phyloP scores from a whole-genome alignment of 1,140 invertebrate species.

The Drosophila mayri region DNA sequence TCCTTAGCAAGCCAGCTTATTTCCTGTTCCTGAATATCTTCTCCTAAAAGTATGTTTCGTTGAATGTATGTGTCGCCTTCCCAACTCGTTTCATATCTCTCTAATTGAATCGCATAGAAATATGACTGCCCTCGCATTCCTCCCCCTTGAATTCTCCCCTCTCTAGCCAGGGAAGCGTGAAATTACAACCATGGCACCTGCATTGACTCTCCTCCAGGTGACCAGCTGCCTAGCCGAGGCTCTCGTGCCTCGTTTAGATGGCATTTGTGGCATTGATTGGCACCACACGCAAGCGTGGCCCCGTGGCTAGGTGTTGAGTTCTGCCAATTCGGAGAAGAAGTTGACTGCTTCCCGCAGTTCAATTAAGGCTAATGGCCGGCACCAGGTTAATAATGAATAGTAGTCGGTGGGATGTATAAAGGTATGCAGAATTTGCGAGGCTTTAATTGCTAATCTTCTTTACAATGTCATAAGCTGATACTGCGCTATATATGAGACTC shows the following conservation, averaged over 20 bases:
- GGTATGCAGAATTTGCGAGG: slow-evolving; percentile 24
- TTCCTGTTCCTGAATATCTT: neutral
- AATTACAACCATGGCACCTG: slow-evolving; percentile 47
- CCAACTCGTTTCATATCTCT: slow-evolving; percentile 18
- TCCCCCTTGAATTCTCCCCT: slow-evolving; percentile 3
- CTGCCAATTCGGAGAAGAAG: slow-evolving; percentile 37
- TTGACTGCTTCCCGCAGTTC: slow-evolving; percentile 22
- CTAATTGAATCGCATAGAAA: slow-evolving; percentile 39
- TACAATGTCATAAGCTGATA: slow-evolving; percentile 34
- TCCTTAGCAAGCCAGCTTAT: too few relatives aligned
- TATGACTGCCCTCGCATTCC: slow-evolving; percentile 7
- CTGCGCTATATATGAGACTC: slow-evolving; percentile 1
- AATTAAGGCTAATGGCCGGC: slow-evolving; percentile 48
- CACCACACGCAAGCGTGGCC: slow-evolving; percentile 42
- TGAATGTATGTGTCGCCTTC: neutral
- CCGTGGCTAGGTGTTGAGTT: slow-evolving; percentile 49
- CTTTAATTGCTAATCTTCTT: slow-evolving; percentile 56
- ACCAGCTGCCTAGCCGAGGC: slow-evolving; percentile 16
- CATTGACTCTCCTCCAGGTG: slow-evolving; percentile 20
- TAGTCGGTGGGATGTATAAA: slow-evolving; percentile 7
- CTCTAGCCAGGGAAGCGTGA: slow-evolving; percentile 30
- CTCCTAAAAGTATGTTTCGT: slow-evolving; percentile 65
- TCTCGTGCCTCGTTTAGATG: slow-evolving; percentile 22
- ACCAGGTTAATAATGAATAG: slow-evolving; percentile 51
- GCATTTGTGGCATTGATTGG: slow-evolving; percentile 37